These are phyloP conservation scores for Alcedo quadribrachys DNA, from an alignment of 2,797 vertebrate species.

Conservation along the genomic window DNA sequence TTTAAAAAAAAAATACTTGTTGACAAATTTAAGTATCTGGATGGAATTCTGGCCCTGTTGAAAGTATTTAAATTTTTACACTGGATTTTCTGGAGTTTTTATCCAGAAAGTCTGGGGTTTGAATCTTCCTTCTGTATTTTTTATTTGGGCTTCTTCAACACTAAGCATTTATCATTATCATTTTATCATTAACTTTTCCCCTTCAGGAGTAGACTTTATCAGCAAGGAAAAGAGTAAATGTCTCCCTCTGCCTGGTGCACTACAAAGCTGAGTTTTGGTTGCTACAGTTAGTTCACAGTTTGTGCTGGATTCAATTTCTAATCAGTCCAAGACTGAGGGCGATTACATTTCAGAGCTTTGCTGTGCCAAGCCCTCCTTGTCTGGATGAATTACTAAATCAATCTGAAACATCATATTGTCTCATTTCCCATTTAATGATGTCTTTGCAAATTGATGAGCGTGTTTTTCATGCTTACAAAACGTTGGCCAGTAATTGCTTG, in stretches of 20 bases:
- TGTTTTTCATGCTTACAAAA: slow-evolving; percentile 51
- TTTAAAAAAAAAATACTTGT: neutral
- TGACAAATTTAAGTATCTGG: neutral
- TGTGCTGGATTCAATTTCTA: slow-evolving; percentile 46
- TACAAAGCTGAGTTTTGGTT: slow-evolving; percentile 31
- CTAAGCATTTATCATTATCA: neutral
- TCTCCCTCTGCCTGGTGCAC: neutral
- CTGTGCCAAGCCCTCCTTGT: slow-evolving; percentile 36
- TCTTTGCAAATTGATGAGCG: slow-evolving; percentile 47
- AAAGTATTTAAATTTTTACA: neutral
- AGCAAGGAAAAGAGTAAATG: slow-evolving; percentile 5
- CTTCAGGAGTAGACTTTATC: neutral
- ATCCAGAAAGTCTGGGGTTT: neutral
- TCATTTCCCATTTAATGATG: slow-evolving; percentile 43
- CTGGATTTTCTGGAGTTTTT: neutral
- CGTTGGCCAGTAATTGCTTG: slow-evolving; percentile 36
- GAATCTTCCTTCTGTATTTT: neutral
- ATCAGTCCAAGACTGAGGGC: slow-evolving; percentile 17
- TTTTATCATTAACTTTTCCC: neutral
- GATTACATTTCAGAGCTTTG: neutral
- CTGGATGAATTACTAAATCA: slow-evolving; percentile 20
- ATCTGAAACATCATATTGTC: slow-evolving; percentile 49
- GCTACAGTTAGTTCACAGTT: neutral
- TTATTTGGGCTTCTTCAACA: neutral
- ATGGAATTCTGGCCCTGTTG: neutral